Conservation (phyloP, 2,113 vertebrate genomes). For the Trematomus loennbergii region DNA sequence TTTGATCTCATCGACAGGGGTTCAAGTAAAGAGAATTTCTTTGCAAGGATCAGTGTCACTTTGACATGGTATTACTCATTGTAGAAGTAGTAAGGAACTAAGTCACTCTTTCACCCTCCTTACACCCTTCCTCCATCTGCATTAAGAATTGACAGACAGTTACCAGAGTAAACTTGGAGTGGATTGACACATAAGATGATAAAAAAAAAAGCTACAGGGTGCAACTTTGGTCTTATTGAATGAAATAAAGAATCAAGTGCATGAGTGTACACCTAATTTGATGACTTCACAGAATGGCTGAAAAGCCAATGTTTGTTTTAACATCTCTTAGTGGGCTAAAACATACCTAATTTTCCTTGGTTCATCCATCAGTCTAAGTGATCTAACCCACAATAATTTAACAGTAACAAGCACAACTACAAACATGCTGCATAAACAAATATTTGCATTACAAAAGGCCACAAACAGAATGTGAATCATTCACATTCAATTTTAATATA, state of each 20-base stretch:
- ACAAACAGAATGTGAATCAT: slow-evolving; percentile 39
- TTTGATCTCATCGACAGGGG: slow-evolving; percentile 29
- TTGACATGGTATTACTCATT: slow-evolving; percentile 29
- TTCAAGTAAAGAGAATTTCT: slow-evolving; percentile 32
- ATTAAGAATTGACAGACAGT: slow-evolving; percentile 35
- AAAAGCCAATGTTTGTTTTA: slow-evolving; percentile 3
- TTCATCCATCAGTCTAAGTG: slow-evolving; percentile 21
- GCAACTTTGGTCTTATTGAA: not conserved
- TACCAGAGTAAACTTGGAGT: slow-evolving; percentile 1
- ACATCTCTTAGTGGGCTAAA: slow-evolving; percentile 11
- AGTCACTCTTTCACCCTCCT: slow-evolving; percentile 10
- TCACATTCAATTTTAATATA: slow-evolving; percentile 30
- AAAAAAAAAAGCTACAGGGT: not conserved
- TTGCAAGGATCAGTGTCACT: slow-evolving; percentile 30
- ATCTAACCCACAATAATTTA: slow-evolving; percentile 13
- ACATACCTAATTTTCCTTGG: not conserved
- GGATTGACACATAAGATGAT: not conserved
- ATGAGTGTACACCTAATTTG: not conserved
- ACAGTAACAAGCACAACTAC: slow-evolving; percentile 21
- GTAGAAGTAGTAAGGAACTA: slow-evolving; percentile 1
- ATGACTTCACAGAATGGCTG: slow-evolving; percentile 8
- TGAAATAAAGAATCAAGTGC: slow-evolving; percentile 8
- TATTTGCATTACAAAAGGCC: slow-evolving; percentile 52
- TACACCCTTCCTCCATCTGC: slow-evolving; percentile 16
- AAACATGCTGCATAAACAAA: slow-evolving; percentile 38